Evolutionary conservation across 2,113 vertebrate species (phyloP).

Genomic region (Rhinogobius similis): DNA sequence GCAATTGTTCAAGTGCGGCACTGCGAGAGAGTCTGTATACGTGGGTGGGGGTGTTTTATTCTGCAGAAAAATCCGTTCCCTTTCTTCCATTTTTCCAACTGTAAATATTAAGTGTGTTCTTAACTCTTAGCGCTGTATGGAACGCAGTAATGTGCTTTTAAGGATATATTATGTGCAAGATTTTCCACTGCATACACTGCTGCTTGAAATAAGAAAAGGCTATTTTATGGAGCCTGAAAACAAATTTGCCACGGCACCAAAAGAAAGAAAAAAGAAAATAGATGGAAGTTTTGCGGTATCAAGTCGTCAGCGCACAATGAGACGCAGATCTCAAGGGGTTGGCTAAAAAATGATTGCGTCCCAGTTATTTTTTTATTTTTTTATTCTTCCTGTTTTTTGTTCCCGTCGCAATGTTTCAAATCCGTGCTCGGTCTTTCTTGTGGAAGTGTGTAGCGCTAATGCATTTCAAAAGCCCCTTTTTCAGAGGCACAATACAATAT

Average conservation of each 20-base stretch:
- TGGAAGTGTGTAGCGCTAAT: conserved; percentile 73
- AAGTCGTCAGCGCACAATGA: conserved; percentile 76
- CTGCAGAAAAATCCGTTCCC: conserved; percentile 75
- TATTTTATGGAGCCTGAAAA: conserved; percentile 81
- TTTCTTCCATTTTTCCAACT: conserved; percentile 68
- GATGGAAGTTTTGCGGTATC: conserved; percentile 73
- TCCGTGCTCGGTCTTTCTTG: conserved; percentile 77
- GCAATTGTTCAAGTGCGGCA: conserved; percentile 82
- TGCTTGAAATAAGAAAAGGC: conserved; percentile 79
- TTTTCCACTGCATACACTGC: conserved; percentile 77
- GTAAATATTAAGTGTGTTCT: conserved; percentile 84
- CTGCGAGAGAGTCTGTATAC: conserved; percentile 76
- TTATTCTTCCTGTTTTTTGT: conserved; percentile 27
- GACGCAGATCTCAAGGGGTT: conserved; percentile 56
- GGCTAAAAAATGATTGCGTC: conserved; percentile 63
- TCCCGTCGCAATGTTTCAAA: conserved; percentile 70
- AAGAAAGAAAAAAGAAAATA: conserved; percentile 47
- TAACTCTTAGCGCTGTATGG: conserved; percentile 79
- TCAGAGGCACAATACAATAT: conserved; percentile 74
- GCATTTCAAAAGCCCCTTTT: conserved; percentile 77
- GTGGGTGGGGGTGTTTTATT: conserved; percentile 83
- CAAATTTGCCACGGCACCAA: conserved; percentile 74
- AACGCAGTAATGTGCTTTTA: conserved; percentile 83
- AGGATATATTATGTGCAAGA: conserved; percentile 82
- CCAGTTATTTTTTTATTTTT: conserved; percentile 54